phyloP scores from a whole-genome alignment of 2,113 vertebrate genomes.

The Pseudopodoces humilis region DNA sequence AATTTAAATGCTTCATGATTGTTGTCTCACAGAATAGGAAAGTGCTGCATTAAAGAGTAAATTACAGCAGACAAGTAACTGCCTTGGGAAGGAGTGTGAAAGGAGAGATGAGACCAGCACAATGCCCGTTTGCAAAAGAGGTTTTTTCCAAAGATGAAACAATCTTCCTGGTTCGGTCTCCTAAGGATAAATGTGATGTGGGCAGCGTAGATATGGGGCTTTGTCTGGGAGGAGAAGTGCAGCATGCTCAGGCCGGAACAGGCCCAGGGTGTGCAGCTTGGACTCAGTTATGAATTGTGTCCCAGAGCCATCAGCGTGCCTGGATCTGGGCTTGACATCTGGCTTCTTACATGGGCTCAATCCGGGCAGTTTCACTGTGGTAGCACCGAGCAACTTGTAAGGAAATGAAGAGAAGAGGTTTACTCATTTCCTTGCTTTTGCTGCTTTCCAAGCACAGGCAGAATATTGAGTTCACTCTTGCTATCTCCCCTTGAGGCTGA shows the following conservation, averaged over 20 bases:
- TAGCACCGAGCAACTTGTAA: background rate
- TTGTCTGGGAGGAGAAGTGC: background rate
- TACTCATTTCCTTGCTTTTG: background rate
- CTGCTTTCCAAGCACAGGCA: background rate
- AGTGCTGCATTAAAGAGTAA: constrained; percentile 71
- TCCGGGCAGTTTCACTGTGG: accelerated
- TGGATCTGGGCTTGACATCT: background rate
- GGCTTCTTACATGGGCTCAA: background rate
- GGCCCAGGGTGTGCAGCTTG: background rate
- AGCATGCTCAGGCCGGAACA: background rate
- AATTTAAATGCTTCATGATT: constrained; percentile 79
- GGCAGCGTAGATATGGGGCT: background rate
- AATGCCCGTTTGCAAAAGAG: constrained; percentile 22
- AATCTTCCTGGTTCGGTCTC: constrained; percentile 1
- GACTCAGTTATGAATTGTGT: background rate
- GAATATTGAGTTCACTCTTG: background rate
- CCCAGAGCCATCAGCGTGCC: accelerated
- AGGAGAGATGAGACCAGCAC: constrained; percentile 58
- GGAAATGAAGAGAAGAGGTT: background rate
- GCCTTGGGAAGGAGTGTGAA: constrained; percentile 58
- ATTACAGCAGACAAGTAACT: constrained; percentile 70
- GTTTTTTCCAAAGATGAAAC: constrained; percentile 49
- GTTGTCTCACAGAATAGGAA: constrained; percentile 70
- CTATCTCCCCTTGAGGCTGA: background rate
- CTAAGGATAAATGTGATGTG: background rate